Percentiles rank a stretch among this genome's conserved stretches.
These are phyloP conservation scores for Caerostris darwini DNA, from an alignment of 1,140 invertebrate genomes.

Conservation along the genomic window DNA sequence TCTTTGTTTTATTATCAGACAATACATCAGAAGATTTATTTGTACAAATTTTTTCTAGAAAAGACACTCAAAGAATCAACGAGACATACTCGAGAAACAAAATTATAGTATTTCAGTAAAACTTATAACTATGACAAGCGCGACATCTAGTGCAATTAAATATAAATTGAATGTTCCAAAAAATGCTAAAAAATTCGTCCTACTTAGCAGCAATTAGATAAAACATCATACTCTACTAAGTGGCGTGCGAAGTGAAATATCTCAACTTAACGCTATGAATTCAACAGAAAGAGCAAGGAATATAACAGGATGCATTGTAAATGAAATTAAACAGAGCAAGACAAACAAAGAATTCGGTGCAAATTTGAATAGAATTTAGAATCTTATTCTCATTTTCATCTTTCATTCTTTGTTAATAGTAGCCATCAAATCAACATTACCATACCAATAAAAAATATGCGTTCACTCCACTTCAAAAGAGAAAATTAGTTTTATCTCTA, in stretches of 20 bases:
- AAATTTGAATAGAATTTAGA: slow-evolving; percentile 27
- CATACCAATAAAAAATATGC: background rate
- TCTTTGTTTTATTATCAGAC: too few species aligned
- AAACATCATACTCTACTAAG: background rate
- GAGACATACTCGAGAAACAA: too few species aligned
- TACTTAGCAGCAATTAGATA: background rate
- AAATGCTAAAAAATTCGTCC: background rate
- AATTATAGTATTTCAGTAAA: too few species aligned
- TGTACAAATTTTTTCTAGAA: too few species aligned
- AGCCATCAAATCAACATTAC: background rate
- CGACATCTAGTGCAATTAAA: background rate
- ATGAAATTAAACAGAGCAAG: slow-evolving; percentile 19
- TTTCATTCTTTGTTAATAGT: background rate
- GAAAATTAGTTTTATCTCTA: background rate
- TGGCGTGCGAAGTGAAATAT: background rate
- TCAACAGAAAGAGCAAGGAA: background rate
- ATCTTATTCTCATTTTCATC: slow-evolving; percentile 1
- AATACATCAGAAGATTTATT: too few species aligned
- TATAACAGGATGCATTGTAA: background rate
- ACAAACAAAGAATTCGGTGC: background rate
- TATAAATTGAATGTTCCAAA: background rate
- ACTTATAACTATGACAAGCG: too few species aligned
- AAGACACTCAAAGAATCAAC: too few species aligned
- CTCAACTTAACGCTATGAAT: background rate
- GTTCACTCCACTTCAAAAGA: background rate